Evolutionary conservation across 1,140 invertebrate genomes (phyloP).

Genomic region (Ruditapes philippinarum): DNA sequence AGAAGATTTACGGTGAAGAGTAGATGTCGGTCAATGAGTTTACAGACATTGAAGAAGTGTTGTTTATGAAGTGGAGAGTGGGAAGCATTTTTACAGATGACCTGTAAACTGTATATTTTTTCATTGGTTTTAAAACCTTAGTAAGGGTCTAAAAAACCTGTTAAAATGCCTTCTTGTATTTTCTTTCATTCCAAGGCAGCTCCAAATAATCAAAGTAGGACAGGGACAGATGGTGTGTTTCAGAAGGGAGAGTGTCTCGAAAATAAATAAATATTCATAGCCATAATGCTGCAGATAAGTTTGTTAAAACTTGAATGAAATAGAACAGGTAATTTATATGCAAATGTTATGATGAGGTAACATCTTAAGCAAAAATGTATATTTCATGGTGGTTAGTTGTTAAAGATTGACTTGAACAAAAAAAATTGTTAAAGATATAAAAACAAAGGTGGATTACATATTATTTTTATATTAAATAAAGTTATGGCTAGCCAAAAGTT

Average conservation of each 20-base stretch:
- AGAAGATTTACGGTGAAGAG: no score
- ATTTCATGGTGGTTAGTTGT: no score
- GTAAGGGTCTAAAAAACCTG: no score
- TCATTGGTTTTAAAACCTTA: no score
- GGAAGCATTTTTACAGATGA: neutral
- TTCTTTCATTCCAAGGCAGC: slow-evolving; percentile 34
- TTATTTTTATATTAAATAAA: slow-evolving; percentile 48
- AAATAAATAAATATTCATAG: neutral
- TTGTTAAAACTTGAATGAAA: no score
- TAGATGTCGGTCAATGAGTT: no score
- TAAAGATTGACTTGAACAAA: neutral
- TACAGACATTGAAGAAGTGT: no score
- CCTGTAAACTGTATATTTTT: no score
- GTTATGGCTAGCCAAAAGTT: slow-evolving; percentile 22
- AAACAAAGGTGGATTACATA: neutral
- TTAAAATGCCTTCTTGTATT: neutral
- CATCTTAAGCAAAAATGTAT: no score
- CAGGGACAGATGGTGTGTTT: neutral
- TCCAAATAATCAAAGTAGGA: slow-evolving; percentile 9
- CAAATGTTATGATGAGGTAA: no score
- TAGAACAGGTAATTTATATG: no score
- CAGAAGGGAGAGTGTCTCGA: neutral
- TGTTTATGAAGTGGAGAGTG: neutral
- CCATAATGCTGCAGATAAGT: neutral
- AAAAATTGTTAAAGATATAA: slow-evolving; percentile 1